Evolutionary conservation across 92 coral and sea anemone species (phyloP), one percentile per base, ranked within the genome.

Genomic region (Heliopora coerulea): DNA sequence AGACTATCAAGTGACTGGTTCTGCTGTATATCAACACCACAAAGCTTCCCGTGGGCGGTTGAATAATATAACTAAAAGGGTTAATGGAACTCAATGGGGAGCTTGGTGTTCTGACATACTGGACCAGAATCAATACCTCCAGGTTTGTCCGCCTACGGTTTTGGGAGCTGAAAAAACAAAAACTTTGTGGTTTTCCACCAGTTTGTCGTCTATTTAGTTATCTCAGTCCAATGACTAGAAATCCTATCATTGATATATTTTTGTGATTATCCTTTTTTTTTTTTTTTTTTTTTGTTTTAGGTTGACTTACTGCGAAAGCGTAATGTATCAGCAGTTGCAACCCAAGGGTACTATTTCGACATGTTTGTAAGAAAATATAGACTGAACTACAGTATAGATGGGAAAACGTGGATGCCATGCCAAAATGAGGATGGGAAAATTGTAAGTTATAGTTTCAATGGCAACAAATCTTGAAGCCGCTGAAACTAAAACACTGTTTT

Each of bases 371-470:
- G 82, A 19, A 52, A 73, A 15, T 93, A 87, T 65, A 79, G 69
- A 21, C 82, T 93, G 75, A 90, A 93, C 66, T 86, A 90, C 88
- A 93, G 98, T 40, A 83, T 78, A 19, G 98, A 93, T 64, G 90
- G 90, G 1, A 84, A 65, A 66, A 82, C 83, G 78, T 89, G 96
- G 96, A 75, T 49, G 24, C 32, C 76, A 46, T 49, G 61, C 46
- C 24, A 34, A 0, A 69, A 19, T 69, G 33, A 49, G 31, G 44
- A 49, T 46, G 56, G 56, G 33, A 26, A 48, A 24, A 44, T 69
- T 49, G 76, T 69, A 69, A 69, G 76, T 52, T 37, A 11, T 4
- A 37, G 11, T 37, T 37, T 37, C 4, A n/a, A n/a, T n/a, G n/a
- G n/a, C n/a, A n/a, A n/a, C n/a, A n/a, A n/a, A n/a, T n/a, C n/a